phyloP scores from a whole-genome alignment of 2,797 vertebrate genomes.

The Siniperca undulata region DNA sequence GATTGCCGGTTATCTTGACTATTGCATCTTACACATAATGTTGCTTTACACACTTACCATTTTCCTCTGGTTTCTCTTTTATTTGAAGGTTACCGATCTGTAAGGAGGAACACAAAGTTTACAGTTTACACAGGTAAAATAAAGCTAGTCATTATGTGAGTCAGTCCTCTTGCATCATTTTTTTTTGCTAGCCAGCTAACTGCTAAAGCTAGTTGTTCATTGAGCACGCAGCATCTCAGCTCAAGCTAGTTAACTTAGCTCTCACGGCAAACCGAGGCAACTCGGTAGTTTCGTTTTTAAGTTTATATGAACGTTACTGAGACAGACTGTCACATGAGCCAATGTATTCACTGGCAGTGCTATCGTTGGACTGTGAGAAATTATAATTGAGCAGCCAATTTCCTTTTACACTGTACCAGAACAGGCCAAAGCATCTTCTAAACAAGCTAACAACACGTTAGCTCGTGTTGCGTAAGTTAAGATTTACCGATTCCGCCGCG shows the following conservation, averaged over 20 bases:
- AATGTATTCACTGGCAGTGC: rapidly evolving
- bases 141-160: not conserved
- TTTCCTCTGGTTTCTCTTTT: constrained; percentile 85
- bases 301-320: not conserved
- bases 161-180: constrained; percentile 20
- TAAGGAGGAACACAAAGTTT: not conserved
- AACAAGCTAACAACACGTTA: constrained; percentile 68
- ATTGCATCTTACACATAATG: no score
- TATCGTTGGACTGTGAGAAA: rapidly evolving
- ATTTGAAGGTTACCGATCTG: constrained; percentile 84
- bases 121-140: not conserved
- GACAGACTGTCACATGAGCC: rapidly evolving
- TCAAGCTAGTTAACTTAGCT: constrained; percentile 43
- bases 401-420: not conserved
- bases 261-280: not conserved
- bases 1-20: not conserved
- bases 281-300: constrained; percentile 17
- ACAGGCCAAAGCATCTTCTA: constrained; percentile 41
- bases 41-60: constrained; percentile 75
- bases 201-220: constrained; percentile 54
- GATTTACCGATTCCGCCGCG: constrained; percentile 91
- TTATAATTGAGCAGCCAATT: rapidly evolving
- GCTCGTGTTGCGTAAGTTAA: constrained; percentile 72
- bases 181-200: constrained; percentile 39
- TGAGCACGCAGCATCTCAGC: constrained; percentile 51